These are phyloP conservation scores for Scaeva pyrastri DNA, from an alignment of 2,888 invertebrate species.

Conservation along the genomic window DNA sequence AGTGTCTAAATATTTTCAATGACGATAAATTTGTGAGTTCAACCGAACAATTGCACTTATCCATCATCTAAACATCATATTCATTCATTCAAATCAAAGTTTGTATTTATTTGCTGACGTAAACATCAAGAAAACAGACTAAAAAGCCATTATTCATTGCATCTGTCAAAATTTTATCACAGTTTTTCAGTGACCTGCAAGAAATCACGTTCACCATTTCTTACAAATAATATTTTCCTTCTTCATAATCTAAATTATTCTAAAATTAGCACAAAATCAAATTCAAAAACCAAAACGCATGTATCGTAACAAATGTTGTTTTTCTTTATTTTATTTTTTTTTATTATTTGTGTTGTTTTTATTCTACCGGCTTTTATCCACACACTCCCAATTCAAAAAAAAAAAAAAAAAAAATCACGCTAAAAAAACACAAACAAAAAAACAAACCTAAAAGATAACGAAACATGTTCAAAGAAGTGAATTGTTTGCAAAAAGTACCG, in stretches of 20 bases:
- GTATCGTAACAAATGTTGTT: neutral
- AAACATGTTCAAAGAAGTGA: constrained; percentile 14
- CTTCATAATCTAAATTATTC: too few relatives aligned
- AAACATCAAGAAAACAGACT: too few relatives aligned
- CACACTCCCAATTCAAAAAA: constrained; percentile 19
- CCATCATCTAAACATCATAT: too few relatives aligned
- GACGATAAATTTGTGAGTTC: too few relatives aligned
- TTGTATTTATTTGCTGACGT: too few relatives aligned
- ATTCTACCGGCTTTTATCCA: constrained; percentile 11
- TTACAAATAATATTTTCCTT: neutral
- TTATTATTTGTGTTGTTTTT: neutral
- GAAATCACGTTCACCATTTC: constrained; percentile 60
- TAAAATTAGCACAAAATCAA: neutral
- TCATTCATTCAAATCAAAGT: too few relatives aligned
- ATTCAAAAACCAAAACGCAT: constrained; percentile 11
- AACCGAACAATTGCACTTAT: too few relatives aligned
- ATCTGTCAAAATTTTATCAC: neutral
- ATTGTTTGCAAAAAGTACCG: constrained; percentile 63
- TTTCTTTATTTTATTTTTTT: neutral
- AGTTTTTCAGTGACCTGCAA: constrained; percentile 41
- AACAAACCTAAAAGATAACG: constrained; percentile 11
- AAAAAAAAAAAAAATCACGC: neutral
- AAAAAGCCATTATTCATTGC: too few relatives aligned
- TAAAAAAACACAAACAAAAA: neutral
- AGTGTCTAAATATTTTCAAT: too few relatives aligned